These are phyloP conservation scores for Ailuropoda melanoleuca DNA, from an alignment of 2,113 vertebrate genomes.

Conservation along the genomic window DNA sequence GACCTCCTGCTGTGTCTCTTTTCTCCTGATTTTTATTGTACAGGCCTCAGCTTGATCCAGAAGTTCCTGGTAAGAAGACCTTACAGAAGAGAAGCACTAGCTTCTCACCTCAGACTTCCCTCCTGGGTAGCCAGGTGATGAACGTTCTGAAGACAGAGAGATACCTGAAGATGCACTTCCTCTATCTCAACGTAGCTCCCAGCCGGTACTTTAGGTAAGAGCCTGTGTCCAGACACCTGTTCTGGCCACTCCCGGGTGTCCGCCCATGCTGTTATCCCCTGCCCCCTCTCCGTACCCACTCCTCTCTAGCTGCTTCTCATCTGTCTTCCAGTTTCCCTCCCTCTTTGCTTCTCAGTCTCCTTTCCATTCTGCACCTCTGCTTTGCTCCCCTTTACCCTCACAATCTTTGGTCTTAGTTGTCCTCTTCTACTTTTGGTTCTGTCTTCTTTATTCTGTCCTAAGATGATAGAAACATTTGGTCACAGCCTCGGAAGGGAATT, in stretches of 20 bases:
- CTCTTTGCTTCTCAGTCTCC: not conserved
- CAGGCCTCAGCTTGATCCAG: conserved; percentile 30
- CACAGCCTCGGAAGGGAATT: not conserved
- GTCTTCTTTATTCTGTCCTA: not conserved
- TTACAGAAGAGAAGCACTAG: not conserved
- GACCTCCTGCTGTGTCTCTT: not conserved
- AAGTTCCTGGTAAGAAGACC: not conserved
- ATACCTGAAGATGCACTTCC: conserved; percentile 63
- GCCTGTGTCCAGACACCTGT: no score
- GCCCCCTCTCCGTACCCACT: not conserved
- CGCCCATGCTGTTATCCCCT: accelerated
- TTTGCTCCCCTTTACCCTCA: not conserved
- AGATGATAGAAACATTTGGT: not conserved
- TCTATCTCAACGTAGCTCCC: conserved; percentile 80
- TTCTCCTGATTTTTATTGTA: not conserved
- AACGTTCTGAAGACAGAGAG: conserved; percentile 37
- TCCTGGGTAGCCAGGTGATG: not conserved
- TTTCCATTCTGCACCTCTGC: not conserved
- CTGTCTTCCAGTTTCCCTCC: not conserved
- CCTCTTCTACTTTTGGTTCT: not conserved
- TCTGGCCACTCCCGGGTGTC: not conserved
- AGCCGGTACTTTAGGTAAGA: conserved; percentile 72
- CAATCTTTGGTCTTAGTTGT: not conserved
- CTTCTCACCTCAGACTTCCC: not conserved
- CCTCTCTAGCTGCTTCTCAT: not conserved